phyloP scores from a whole-genome alignment of 2,888 invertebrate species.

The Diadromus collaris region DNA sequence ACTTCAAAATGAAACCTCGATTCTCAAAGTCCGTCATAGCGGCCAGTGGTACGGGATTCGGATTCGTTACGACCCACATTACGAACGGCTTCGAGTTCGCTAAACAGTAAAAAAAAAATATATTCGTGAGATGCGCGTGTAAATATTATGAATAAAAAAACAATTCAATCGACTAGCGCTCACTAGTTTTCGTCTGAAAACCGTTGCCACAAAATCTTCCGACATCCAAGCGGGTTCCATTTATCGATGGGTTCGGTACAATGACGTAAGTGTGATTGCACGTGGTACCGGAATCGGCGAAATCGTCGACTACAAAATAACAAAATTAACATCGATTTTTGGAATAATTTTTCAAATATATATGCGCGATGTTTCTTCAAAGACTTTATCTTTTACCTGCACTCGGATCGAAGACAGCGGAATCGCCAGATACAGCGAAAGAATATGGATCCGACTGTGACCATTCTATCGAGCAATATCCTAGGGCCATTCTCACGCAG shows the following conservation, averaged over 20 bases:
- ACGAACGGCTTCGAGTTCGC: constrained; percentile 87
- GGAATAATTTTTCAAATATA: background rate
- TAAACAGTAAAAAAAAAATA: constrained; percentile 75
- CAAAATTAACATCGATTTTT: background rate
- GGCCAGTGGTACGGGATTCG: constrained; percentile 32
- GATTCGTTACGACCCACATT: constrained; percentile 87
- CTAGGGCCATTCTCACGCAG: constrained; percentile 87
- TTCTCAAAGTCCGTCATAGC: constrained; percentile 86
- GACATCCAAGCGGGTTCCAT: constrained; percentile 76
- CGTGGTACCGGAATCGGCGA: constrained; percentile 82
- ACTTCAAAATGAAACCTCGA: constrained; percentile 87
- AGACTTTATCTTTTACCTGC: constrained; percentile 40
- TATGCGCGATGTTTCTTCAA: background rate
- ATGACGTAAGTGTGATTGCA: constrained; percentile 89
- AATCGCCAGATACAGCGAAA: constrained; percentile 88
- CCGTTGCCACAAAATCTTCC: constrained; percentile 91
- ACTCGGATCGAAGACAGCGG: constrained; percentile 84
- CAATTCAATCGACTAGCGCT: constrained; percentile 72
- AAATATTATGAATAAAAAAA: constrained; percentile 16
- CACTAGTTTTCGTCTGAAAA: constrained; percentile 85
- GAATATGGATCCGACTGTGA: constrained; percentile 82
- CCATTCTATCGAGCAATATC: constrained; percentile 88
- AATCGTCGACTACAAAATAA: constrained; percentile 79
- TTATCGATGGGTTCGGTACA: constrained; percentile 84
- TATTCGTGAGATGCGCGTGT: constrained; percentile 27